phyloP scores from a whole-genome alignment of 2,797 vertebrate genomes.

The Pelobates cultripes region DNA sequence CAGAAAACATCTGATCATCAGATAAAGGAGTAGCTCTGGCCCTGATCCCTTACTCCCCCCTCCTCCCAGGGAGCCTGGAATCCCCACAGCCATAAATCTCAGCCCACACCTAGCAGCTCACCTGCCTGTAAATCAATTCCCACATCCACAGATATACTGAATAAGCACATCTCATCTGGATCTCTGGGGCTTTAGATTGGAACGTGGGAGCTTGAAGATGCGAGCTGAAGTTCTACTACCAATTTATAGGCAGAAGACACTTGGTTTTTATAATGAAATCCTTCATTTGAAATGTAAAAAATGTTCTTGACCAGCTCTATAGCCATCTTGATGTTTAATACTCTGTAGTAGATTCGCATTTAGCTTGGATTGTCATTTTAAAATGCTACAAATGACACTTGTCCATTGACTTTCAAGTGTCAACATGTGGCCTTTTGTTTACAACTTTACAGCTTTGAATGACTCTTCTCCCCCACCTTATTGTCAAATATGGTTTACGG shows the following conservation, averaged over 20 bases:
- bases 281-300: not conserved
- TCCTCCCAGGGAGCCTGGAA: conserved; percentile 7
- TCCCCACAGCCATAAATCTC: conserved; percentile 44
- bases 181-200: not conserved
- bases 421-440: no score
- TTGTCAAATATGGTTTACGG: no score
- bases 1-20: conserved; percentile 21
- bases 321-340: not conserved
- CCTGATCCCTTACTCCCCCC: conserved; percentile 13
- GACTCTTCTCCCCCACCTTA: no score
- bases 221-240: not conserved
- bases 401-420: no score
- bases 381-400: no score
- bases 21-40: conserved; percentile 12
- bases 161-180: conserved; percentile 35
- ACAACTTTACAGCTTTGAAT: no score
- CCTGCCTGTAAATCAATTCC: conserved; percentile 40
- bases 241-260: not conserved
- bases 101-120: conserved; percentile 15
- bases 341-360: no score
- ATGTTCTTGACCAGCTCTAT: not conserved
- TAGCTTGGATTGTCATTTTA: no score
- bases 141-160: conserved; percentile 11
- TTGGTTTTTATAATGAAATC: not conserved
- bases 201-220: not conserved